A percentile compares a stretch with the other conserved stretches of the same genome.
These are phyloP conservation scores for Gordius sp. DNA, from an alignment of 2,888 invertebrate species.

Conservation along the genomic window DNA sequence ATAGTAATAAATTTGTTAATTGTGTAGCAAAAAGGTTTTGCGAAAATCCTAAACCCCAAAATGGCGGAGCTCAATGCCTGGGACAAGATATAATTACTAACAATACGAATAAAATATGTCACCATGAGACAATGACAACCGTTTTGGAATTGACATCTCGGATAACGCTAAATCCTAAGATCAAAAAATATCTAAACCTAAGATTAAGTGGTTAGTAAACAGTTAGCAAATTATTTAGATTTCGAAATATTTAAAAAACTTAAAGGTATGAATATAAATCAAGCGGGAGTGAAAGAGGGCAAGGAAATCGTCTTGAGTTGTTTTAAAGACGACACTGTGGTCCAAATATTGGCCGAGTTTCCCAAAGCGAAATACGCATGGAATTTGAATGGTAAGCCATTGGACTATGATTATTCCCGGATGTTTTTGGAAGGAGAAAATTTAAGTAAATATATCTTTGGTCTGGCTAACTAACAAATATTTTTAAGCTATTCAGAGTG, in stretches of 20 bases:
- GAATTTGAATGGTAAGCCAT: background rate
- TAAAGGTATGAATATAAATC: slow-evolving; percentile 5
- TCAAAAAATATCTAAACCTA: too few relatives aligned
- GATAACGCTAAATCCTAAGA: too few relatives aligned
- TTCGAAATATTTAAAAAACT: too few relatives aligned
- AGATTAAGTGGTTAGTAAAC: too few relatives aligned
- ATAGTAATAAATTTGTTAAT: background rate
- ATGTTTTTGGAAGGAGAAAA: slow-evolving; percentile 1
- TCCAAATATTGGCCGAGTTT: background rate
- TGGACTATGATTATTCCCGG: background rate
- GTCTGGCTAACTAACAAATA: background rate
- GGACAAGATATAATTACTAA: background rate
- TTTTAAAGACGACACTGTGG: background rate
- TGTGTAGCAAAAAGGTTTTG: slow-evolving; percentile 3
- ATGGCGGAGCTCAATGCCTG: background rate
- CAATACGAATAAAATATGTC: too few relatives aligned
- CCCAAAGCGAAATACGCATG: background rate
- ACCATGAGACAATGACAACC: too few relatives aligned
- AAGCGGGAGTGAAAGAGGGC: background rate
- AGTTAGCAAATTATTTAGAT: too few relatives aligned
- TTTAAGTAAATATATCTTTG: slow-evolving; percentile 2
- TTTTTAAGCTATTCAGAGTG: background rate
- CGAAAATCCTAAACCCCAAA: background rate
- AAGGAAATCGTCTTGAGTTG: background rate
- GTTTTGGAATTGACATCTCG: too few relatives aligned